phyloP scores from a whole-genome alignment of 2,888 invertebrate species.

The Subacronicta megacephala region DNA sequence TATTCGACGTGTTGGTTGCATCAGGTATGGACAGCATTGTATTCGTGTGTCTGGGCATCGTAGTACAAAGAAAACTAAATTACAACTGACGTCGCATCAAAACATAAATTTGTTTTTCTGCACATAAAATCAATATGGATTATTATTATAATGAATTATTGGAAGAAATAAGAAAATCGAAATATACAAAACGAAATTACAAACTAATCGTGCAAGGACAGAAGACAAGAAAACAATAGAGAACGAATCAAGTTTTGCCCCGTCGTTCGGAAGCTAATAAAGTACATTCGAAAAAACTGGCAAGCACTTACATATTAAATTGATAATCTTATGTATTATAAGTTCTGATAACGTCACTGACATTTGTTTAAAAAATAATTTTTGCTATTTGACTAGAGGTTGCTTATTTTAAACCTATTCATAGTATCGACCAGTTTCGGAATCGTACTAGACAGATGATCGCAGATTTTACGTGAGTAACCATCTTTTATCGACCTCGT shows the following conservation, averaged over 20 bases:
- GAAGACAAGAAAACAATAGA: conserved; percentile 65
- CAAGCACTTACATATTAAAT: conserved; percentile 84
- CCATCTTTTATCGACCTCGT: conserved; percentile 38
- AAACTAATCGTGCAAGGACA: conserved; percentile 69
- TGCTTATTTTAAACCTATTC: conserved; percentile 66
- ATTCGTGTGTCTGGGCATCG: conserved; percentile 24
- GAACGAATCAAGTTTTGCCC: conserved; percentile 60
- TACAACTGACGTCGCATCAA: conserved; percentile 68
- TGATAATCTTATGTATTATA: conserved; percentile 84
- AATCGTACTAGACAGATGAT: conserved; percentile 49
- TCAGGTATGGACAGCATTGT: conserved; percentile 30
- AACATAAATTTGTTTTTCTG: conserved; percentile 82
- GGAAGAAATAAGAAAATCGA: conserved; percentile 69
- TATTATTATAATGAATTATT: conserved; percentile 60
- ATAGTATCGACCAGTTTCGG: conserved; percentile 54
- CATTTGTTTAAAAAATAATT: conserved; percentile 79
- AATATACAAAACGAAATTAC: conserved; percentile 73
- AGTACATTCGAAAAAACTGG: conserved; percentile 79
- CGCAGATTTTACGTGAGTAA: conserved; percentile 44
- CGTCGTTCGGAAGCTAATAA: conserved; percentile 67
- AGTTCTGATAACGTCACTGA: conserved; percentile 87
- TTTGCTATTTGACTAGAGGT: conserved; percentile 79
- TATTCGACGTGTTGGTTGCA: conserved; percentile 54
- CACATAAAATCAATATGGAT: conserved; percentile 70
- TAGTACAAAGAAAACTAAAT: conserved; percentile 61